These are phyloP conservation scores for Euwallacea similis DNA, from an alignment of 1,140 invertebrate genomes.

Conservation along the genomic window DNA sequence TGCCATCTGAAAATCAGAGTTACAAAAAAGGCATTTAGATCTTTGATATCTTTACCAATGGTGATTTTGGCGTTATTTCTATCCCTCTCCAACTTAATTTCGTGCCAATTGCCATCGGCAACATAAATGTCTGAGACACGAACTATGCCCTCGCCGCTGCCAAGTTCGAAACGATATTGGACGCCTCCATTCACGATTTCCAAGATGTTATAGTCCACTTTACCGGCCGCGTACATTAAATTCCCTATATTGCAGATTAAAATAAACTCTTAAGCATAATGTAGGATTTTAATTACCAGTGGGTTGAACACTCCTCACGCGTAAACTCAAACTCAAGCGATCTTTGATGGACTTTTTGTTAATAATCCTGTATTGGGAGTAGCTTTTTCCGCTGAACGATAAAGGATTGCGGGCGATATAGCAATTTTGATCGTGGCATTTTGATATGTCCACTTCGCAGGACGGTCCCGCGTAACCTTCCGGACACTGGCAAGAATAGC, in stretches of 20 bases:
- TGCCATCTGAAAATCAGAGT: conserved; percentile 61
- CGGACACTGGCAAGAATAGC: conserved; percentile 77
- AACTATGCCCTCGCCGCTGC: conserved; percentile 86
- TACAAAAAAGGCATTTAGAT: neutral
- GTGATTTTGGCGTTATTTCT: conserved; percentile 76
- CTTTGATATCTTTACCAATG: conserved; percentile 53
- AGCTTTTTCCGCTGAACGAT: conserved; percentile 83
- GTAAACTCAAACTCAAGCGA: conserved; percentile 75
- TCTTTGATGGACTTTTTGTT: conserved; percentile 75
- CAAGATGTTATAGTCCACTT: conserved; percentile 86
- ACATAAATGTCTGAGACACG: conserved; percentile 73
- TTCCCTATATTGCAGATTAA: conserved; percentile 58
- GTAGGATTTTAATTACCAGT: conserved; percentile 56
- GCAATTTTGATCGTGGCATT: conserved; percentile 67
- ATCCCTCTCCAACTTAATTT: conserved; percentile 77
- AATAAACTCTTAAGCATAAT: neutral
- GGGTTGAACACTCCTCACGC: conserved; percentile 80
- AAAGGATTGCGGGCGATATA: conserved; percentile 72
- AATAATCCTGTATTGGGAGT: conserved; percentile 77
- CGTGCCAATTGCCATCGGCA: conserved; percentile 90
- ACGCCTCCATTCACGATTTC: conserved; percentile 82
- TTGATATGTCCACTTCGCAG: conserved; percentile 68
- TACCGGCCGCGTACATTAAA: conserved; percentile 82
- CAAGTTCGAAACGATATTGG: conserved; percentile 88
- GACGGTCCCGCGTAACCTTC: conserved; percentile 69